These are phyloP conservation scores for Ichneumoninae sp. DNA, from an alignment of 2,888 invertebrate species.

Conservation along the genomic window DNA sequence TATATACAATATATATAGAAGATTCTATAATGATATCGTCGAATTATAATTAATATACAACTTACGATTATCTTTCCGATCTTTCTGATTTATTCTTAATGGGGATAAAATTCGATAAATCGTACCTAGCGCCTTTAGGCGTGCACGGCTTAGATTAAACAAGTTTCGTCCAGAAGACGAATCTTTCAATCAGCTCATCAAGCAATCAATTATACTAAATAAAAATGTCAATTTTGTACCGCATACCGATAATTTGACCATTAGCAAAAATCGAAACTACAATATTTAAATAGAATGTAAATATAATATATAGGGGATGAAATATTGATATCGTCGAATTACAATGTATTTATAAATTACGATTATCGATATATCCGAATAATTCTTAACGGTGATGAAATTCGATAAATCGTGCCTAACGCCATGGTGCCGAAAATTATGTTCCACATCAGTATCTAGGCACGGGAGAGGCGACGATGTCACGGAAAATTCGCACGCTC, in stretches of 20 bases:
- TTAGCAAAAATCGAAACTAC: no score
- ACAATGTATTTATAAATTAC: neutral
- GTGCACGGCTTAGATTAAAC: no score
- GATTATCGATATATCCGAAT: neutral
- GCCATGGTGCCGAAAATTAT: neutral
- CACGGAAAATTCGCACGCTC: constrained; percentile 9
- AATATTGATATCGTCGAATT: neutral
- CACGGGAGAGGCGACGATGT: neutral
- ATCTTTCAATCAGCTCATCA: no score
- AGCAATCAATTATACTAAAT: no score
- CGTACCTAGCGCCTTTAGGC: neutral
- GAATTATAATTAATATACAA: neutral
- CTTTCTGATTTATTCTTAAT: neutral
- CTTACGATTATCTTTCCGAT: neutral
- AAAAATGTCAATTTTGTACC: no score
- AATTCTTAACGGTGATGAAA: neutral
- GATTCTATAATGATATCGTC: neutral
- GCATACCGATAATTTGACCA: no score
- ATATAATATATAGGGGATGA: no score
- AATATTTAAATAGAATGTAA: no score
- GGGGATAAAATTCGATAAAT: neutral
- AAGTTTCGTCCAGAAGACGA: no score
- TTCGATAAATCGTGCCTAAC: neutral
- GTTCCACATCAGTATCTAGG: neutral
- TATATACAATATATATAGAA: no score